Conservation (phyloP, 1,140 invertebrate genomes). For the Formica selysi region DNA sequence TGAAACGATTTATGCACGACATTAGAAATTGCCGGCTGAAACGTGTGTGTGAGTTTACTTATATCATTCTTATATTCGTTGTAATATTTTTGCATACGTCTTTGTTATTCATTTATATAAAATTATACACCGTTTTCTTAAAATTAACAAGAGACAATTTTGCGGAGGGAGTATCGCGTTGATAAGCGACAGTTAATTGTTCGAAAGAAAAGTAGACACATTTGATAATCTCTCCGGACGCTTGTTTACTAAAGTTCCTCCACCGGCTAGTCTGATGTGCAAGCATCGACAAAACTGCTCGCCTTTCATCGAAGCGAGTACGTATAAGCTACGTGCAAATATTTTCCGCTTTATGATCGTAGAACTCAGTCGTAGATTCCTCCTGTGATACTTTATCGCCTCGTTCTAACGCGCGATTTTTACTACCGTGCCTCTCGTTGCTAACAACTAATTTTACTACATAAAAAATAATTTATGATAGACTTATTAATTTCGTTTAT, state of each 20-base stretch:
- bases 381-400: slow-evolving; percentile 44
- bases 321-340: slow-evolving; percentile 79
- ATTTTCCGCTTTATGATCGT: slow-evolving; percentile 74
- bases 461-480: slow-evolving; percentile 26
- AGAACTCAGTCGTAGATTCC: slow-evolving; percentile 37
- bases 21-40: not conserved
- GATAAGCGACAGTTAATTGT: slow-evolving; percentile 63
- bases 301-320: slow-evolving; percentile 75
- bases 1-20: not conserved
- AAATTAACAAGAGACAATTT: not conserved
- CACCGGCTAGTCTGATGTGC: slow-evolving; percentile 73
- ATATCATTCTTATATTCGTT: not conserved
- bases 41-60: not conserved
- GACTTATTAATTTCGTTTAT: slow-evolving; percentile 30
- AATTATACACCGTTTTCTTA: not conserved
- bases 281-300: slow-evolving; percentile 78
- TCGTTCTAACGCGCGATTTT: slow-evolving; percentile 19
- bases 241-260: slow-evolving; percentile 58
- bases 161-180: not conserved
- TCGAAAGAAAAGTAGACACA: slow-evolving; percentile 40
- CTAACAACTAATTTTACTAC: slow-evolving; percentile 39
- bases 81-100: not conserved
- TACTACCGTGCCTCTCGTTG: slow-evolving; percentile 6
- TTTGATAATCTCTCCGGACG: slow-evolving; percentile 44
- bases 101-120: not conserved